phyloP scores from a whole-genome alignment of 1,140 invertebrate species.

The Bicyclus anynana region DNA sequence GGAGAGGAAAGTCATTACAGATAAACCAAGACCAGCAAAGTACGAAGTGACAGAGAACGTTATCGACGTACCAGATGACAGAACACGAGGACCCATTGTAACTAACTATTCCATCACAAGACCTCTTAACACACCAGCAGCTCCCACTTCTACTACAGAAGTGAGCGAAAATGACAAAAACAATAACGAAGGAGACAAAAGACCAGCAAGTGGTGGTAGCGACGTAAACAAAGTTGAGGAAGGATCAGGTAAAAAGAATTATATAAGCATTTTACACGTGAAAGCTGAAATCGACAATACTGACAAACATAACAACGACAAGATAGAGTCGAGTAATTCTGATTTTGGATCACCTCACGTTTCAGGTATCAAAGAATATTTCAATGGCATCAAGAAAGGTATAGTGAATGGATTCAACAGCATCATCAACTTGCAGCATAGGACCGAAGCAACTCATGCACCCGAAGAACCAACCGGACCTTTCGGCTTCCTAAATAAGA shows the following conservation, averaged over 20 bases:
- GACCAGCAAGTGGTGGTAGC: constrained; percentile 5
- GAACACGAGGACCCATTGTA: constrained; percentile 34
- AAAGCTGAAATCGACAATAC: constrained; percentile 34
- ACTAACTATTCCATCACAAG: constrained; percentile 33
- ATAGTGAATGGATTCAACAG: constrained; percentile 31
- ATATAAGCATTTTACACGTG: constrained; percentile 34
- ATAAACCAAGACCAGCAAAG: constrained; percentile 5
- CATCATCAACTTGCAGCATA: constrained; percentile 20
- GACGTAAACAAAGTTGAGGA: constrained; percentile 1
- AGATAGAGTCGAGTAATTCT: constrained; percentile 9
- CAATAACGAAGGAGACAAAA: neutral
- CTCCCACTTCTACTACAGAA: neutral
- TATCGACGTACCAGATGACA: constrained; percentile 41
- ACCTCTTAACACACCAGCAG: constrained; percentile 33
- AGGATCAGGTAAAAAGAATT: constrained; percentile 32
- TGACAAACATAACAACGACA: neutral
- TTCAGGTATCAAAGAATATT: constrained; percentile 32
- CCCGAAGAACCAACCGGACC: constrained; percentile 2
- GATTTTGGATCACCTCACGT: neutral
- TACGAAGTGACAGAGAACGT: constrained; percentile 54
- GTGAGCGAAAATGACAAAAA: neutral
- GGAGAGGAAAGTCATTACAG: neutral
- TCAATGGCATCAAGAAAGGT: constrained; percentile 31
- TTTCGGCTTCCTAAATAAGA: constrained; percentile 20
- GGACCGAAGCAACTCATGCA: constrained; percentile 4